Conservation (phyloP, 2,113 vertebrate genomes). For the Pedionomus torquatus region DNA sequence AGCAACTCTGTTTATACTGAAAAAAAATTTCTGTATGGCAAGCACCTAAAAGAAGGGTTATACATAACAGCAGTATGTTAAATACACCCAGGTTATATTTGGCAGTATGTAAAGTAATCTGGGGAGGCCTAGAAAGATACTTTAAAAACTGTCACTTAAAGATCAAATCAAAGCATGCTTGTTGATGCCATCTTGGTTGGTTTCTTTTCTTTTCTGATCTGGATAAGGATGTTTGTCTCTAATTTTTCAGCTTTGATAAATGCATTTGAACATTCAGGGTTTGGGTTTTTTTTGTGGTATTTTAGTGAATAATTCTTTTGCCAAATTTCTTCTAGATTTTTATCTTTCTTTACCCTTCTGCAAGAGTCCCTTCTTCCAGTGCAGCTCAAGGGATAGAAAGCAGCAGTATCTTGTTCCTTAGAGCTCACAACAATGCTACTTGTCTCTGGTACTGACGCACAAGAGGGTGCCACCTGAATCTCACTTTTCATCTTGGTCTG, state of each 20-base stretch:
- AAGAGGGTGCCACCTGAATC: neutral
- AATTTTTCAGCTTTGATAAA: neutral
- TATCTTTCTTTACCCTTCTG: neutral
- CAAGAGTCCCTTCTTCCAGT: neutral
- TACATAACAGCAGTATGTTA: neutral
- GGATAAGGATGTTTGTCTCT: neutral
- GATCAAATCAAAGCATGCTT: neutral
- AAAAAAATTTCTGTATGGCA: neutral
- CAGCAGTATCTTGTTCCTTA: neutral
- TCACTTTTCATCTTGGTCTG: neutral
- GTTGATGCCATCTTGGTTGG: rapidly evolving
- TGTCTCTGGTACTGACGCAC: neutral
- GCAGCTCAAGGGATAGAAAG: neutral
- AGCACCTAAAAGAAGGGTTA: neutral
- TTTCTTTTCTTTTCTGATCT: neutral
- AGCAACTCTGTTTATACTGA: neutral
- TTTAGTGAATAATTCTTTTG: neutral
- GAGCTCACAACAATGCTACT: neutral
- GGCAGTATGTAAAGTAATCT: neutral
- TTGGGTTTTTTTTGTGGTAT: neutral
- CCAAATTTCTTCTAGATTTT: neutral
- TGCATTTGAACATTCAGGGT: neutral
- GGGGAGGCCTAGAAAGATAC: neutral
- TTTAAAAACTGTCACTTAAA: neutral
- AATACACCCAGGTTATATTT: neutral